Conservation (phyloP, 1,140 invertebrate species). For the Mercenaria mercenaria region DNA sequence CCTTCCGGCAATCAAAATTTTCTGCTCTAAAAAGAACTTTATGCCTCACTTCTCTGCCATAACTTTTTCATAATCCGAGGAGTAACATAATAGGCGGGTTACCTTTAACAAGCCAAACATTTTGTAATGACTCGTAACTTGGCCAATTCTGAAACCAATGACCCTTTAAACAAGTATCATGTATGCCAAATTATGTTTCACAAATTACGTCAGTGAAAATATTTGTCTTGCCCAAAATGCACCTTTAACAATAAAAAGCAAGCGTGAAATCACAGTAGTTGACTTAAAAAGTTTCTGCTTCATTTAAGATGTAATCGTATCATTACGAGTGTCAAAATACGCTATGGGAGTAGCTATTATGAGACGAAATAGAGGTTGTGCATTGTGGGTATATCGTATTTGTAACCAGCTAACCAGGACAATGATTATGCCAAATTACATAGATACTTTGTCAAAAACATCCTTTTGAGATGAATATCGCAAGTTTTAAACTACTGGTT, state of each 20-base stretch:
- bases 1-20: too few relatives aligned
- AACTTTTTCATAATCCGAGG: neutral
- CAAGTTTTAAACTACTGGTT: neutral
- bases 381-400: conserved; percentile 29
- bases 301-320: neutral
- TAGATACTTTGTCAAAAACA: conserved; percentile 1
- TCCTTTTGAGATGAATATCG: neutral
- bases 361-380: conserved; percentile 2
- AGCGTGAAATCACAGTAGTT: neutral
- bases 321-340: neutral
- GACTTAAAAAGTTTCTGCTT: conserved; percentile 1
- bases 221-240: neutral
- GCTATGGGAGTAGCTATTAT: neutral
- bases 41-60: too few relatives aligned
- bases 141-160: neutral
- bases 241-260: neutral
- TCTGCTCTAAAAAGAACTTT: too few relatives aligned
- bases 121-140: neutral
- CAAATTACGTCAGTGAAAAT: neutral
- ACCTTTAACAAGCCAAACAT: neutral
- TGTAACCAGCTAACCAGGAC: neutral
- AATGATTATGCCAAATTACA: conserved; percentile 5
- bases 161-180: neutral
- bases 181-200: neutral
- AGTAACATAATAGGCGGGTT: neutral